These are phyloP conservation scores for Calephelis perditalis DNA, from an alignment of 2,888 invertebrate species.

Conservation along the genomic window DNA sequence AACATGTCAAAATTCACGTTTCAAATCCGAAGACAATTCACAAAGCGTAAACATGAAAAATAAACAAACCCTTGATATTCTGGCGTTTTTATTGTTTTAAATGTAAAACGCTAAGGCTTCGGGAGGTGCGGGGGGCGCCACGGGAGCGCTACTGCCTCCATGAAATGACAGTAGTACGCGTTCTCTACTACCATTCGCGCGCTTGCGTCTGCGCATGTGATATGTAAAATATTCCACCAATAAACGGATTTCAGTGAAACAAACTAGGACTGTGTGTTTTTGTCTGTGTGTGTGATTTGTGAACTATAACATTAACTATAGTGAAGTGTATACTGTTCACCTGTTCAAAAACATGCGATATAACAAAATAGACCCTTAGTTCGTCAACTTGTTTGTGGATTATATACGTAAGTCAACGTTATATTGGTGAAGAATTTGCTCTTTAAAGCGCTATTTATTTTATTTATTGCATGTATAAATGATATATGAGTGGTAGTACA, in stretches of 20 bases:
- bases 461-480: no score
- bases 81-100: slow-evolving; percentile 69
- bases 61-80: slow-evolving; percentile 70
- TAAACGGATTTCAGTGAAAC: slow-evolving; percentile 10
- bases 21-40: background rate
- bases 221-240: slow-evolving; percentile 3
- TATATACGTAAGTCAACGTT: background rate
- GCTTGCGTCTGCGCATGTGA: slow-evolving; percentile 60
- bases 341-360: slow-evolving; percentile 4
- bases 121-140: slow-evolving; percentile 43
- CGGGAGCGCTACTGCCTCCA: slow-evolving; percentile 75
- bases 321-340: slow-evolving; percentile 4
- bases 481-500: no score
- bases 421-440: no score
- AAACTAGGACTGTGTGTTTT: slow-evolving; percentile 4
- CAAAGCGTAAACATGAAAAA: slow-evolving; percentile 57
- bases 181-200: slow-evolving; percentile 64
- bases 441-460: no score
- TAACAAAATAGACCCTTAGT: slow-evolving; percentile 8
- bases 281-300: slow-evolving; percentile 4
- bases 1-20: background rate
- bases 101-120: slow-evolving; percentile 69
- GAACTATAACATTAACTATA: background rate
- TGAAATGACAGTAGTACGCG: slow-evolving; percentile 66
- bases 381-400: slow-evolving; percentile 4